Evolutionary conservation across 2,113 vertebrate genomes (phyloP), one percentile per base, ranked within the genome.

Genomic region (Struthio camelus): DNA sequence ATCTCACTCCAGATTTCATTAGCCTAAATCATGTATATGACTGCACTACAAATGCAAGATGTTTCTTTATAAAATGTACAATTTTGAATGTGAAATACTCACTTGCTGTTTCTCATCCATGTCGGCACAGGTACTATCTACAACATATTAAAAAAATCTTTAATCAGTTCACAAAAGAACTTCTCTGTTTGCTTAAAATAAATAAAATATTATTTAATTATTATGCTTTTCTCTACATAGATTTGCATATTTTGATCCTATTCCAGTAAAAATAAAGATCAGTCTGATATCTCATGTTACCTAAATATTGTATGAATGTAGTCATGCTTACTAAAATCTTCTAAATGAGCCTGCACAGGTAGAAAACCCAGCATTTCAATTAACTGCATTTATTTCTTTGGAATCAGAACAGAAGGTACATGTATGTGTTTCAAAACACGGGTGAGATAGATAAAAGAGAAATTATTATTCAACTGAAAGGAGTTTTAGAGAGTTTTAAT

Each of bases 391-490:
- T 87, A 56, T 32, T 67, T 61, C 83, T 91, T 96, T 94, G 84
- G 94, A 77, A 65, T 92, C 69, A 73, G 54, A 75, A 61, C 5
- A 76, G 50, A 81, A 89, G 53, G 56, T 48, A 20, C 56, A 19
- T 0, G 25, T 23, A 28, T 0, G 0, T 40, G 38, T 65, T 89
- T 65, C 80, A 65, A 94, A 87, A 76, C 38, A 86, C 14, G 46
- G 46, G 81, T 56, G 34, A 64, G 6, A 61, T 3, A 64, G 6
- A 61, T 3, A 34, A 10, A 92, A 72, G 11, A 65, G 58, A 91
- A 87, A 73, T 87, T 70, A 80, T 84, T 91, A 80, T 80, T 85
- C 64, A 70, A 36, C 32, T n/a, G 53, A 89, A 95, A 90, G 65
- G 34, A 91, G 50, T 77, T 87, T 85, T 69, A 87, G 24, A 20